Percentiles rank a stretch among this genome's conserved stretches.
Conservation (phyloP, 2,888 invertebrate species). For the Ramazzottius varieornatus region DNA sequence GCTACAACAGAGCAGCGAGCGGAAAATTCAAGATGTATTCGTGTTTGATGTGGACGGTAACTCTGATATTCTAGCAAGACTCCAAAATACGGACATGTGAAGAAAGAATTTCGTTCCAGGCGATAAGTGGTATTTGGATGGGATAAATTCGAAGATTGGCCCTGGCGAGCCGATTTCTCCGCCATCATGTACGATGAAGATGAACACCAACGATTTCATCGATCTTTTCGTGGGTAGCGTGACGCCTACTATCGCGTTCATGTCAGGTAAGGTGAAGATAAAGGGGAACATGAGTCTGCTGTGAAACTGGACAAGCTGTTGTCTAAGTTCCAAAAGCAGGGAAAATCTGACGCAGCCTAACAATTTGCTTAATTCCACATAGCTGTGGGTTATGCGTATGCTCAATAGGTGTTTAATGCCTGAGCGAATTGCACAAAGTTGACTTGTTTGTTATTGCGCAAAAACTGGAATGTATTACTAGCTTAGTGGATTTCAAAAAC, state of each 20-base stretch:
- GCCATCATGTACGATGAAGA: conserved; percentile 56
- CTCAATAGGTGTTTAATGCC: too few relatives aligned
- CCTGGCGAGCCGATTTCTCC: conserved; percentile 38
- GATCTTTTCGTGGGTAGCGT: conserved; percentile 41
- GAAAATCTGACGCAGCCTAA: background rate
- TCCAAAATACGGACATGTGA: too few relatives aligned
- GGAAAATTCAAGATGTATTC: background rate
- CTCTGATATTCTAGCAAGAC: too few relatives aligned
- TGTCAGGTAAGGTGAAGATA: conserved; percentile 83
- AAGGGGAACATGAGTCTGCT: conserved; percentile 66
- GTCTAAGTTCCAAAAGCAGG: conserved; percentile 17
- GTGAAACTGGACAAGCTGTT: conserved; percentile 78
- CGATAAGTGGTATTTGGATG: conserved; percentile 51
- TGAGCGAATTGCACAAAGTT: too few relatives aligned
- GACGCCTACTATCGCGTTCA: conserved; percentile 71
- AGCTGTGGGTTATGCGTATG: too few relatives aligned
- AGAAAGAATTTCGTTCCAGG: background rate
- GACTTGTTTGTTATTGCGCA: too few relatives aligned
- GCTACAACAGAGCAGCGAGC: background rate
- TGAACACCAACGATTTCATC: conserved; percentile 35
- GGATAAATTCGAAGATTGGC: conserved; percentile 55
- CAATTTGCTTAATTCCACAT: too few relatives aligned
- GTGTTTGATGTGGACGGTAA: background rate
- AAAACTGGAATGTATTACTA: too few relatives aligned
- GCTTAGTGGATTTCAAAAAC: too few relatives aligned